A percentile compares a stretch with the other conserved stretches of the same genome.
phyloP scores from a whole-genome alignment of 1,140 invertebrate species.

The Teleopsis dalmanni region DNA sequence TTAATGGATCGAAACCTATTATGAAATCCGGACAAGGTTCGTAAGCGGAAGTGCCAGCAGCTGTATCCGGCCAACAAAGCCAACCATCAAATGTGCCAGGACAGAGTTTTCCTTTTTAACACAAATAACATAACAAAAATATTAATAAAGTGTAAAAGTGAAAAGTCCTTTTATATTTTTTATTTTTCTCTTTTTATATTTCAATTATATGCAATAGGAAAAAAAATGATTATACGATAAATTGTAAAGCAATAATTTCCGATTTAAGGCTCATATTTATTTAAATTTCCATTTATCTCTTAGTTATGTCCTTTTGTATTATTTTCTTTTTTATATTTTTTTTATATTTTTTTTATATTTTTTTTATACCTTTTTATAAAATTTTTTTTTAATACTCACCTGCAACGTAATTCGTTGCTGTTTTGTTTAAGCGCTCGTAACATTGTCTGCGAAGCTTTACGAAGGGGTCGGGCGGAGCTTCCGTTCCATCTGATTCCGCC shows the following conservation, averaged over 20 bases:
- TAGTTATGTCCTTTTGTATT: no score
- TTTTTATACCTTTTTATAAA: no score
- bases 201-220: neutral
- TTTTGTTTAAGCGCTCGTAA: constrained; percentile 16
- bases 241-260: no score
- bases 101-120: constrained; percentile 55
- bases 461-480: constrained; percentile 7
- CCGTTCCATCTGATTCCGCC: neutral
- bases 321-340: neutral
- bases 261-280: neutral
- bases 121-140: no score
- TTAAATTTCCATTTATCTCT: neutral
- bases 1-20: constrained; percentile 62
- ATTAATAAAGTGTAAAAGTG: no score
- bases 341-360: neutral
- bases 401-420: constrained; percentile 12
- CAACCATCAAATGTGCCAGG: constrained; percentile 73
- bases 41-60: constrained; percentile 61
- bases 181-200: no score
- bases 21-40: constrained; percentile 70
- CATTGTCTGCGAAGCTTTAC: constrained; percentile 8
- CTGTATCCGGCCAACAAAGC: constrained; percentile 79
- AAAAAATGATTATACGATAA: neutral
- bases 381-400: constrained; percentile 12
- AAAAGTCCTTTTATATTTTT: no score